Conservation (phyloP, 2,888 invertebrate genomes). For the Diloba caeruleocephala region DNA sequence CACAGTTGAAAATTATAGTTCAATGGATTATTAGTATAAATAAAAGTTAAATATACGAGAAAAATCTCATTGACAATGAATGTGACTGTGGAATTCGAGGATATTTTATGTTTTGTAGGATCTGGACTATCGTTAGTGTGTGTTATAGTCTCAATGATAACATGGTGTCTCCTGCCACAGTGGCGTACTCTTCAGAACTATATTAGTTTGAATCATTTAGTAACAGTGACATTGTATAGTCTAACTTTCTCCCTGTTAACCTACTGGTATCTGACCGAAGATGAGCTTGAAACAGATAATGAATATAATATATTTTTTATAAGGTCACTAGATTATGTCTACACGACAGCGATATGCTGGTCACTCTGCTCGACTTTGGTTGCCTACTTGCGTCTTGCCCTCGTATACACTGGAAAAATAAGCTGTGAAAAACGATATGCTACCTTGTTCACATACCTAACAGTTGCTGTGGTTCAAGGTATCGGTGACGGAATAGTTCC, state of each 20-base stretch:
- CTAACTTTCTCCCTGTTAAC: too few species aligned
- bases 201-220: constrained; percentile 20
- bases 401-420: constrained; percentile 29
- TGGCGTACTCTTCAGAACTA: constrained; percentile 26
- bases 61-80: too few species aligned
- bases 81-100: too few species aligned
- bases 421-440: constrained; percentile 35
- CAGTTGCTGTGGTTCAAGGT: neutral
- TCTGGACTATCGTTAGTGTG: constrained; percentile 7
- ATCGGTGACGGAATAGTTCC: too few species aligned
- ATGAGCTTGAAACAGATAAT: too few species aligned
- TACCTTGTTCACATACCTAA: constrained; percentile 23
- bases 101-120: neutral
- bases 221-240: neutral
- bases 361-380: constrained; percentile 35
- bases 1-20: too few species aligned
- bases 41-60: neutral
- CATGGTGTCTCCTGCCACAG: constrained; percentile 19
- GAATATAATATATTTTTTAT: too few species aligned
- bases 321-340: too few species aligned
- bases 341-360: constrained; percentile 27
- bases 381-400: constrained; percentile 42
- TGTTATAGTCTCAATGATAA: constrained; percentile 5
- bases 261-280: too few species aligned
- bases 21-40: neutral